Evolutionary conservation across 1,140 invertebrate species (phyloP).

Genomic region (Drosophila kanapiae): DNA sequence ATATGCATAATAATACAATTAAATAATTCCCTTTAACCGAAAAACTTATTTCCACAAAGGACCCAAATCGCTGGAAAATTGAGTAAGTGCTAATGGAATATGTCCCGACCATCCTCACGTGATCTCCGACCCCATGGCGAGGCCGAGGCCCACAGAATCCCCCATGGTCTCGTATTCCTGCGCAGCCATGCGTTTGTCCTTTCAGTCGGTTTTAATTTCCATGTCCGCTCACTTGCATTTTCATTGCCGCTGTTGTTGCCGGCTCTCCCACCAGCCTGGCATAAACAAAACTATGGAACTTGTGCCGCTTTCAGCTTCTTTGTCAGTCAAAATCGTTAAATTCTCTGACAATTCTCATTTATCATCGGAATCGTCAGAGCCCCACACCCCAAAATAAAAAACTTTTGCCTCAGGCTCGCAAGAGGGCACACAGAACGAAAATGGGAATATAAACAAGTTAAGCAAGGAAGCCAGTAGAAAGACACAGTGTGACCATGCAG

Average conservation of each 20-base stretch:
- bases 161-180: neutral
- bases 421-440: conserved; percentile 16
- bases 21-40: neutral
- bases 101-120: conserved; percentile 5
- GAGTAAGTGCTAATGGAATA: conserved; percentile 63
- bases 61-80: conserved; percentile 70
- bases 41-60: conserved; percentile 37
- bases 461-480: no score
- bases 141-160: neutral
- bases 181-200: conserved; percentile 44
- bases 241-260: conserved; percentile 10
- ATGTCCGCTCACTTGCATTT: conserved; percentile 56
- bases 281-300: conserved; percentile 77
- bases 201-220: conserved; percentile 55
- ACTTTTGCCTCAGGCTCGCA: conserved; percentile 45
- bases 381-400: conserved; percentile 1
- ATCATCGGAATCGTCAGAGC: conserved; percentile 52
- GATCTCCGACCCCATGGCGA: neutral
- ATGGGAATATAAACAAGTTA: neutral
- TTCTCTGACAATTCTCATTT: conserved; percentile 73
- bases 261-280: neutral
- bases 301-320: conserved; percentile 42
- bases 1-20: conserved; percentile 7
- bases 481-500: neutral
- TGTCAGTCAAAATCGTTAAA: conserved; percentile 80